Evolutionary conservation across 1,140 invertebrate genomes (phyloP).

Genomic region (Stratiolaelaps scimitus): DNA sequence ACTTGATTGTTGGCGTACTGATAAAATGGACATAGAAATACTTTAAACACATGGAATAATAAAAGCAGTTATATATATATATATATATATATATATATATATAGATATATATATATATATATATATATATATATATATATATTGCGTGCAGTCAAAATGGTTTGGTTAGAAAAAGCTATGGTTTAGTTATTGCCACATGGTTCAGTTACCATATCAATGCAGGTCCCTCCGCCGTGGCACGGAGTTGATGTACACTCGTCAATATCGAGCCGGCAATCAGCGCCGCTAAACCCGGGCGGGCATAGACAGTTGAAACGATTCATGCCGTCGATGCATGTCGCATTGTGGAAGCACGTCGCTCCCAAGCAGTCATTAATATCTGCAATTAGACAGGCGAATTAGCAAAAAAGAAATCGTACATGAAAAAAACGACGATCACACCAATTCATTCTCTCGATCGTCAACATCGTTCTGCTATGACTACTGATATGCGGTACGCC

Average conservation of each 20-base stretch:
- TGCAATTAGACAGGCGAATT: too few species aligned
- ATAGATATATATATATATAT: background rate
- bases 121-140: background rate
- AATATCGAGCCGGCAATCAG: constrained; percentile 43
- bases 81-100: too few species aligned
- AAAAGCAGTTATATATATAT: background rate
- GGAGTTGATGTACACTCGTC: constrained; percentile 41
- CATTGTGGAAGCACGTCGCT: constrained; percentile 43
- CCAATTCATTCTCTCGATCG: too few species aligned
- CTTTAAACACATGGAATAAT: background rate
- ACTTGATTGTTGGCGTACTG: too few species aligned
- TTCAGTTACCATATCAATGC: constrained; percentile 34
- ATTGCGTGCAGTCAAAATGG: too few species aligned
- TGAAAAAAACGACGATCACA: too few species aligned
- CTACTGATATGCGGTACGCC: too few species aligned
- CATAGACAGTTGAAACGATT: constrained; percentile 62
- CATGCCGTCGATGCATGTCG: constrained; percentile 51
- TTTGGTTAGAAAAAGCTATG: too few species aligned
- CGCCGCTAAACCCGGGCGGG: constrained; percentile 53
- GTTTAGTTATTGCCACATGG: background rate
- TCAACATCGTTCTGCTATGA: too few species aligned
- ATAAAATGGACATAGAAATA: too few species aligned
- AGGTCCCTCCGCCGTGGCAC: constrained; percentile 38
- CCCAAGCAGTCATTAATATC: constrained; percentile 38
- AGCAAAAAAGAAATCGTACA: too few species aligned